phyloP scores from a whole-genome alignment of 2,888 invertebrate genomes.

The Anthophora plumipes region DNA sequence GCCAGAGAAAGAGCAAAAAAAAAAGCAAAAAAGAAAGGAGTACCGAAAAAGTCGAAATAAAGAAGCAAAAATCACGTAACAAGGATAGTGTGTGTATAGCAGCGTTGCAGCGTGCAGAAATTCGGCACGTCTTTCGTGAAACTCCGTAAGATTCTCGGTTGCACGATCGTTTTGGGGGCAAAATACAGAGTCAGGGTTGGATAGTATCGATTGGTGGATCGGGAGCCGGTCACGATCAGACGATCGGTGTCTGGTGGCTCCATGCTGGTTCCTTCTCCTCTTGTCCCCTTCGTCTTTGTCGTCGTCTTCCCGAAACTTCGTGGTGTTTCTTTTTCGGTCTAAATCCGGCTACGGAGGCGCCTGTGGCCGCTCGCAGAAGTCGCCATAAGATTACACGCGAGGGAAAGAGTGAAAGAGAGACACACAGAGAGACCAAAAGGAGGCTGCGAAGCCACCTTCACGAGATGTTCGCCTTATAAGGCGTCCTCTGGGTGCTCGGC shows the following conservation, averaged over 20 bases:
- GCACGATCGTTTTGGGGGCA: slow-evolving; percentile 35
- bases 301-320: slow-evolving; percentile 64
- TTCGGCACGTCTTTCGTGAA: slow-evolving; percentile 46
- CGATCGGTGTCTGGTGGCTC: slow-evolving; percentile 23
- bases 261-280: slow-evolving; percentile 22
- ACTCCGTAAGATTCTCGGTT: slow-evolving; percentile 14
- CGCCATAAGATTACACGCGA: slow-evolving; percentile 52
- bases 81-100: neutral
- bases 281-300: slow-evolving; percentile 41
- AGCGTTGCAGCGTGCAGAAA: slow-evolving; percentile 21
- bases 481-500: slow-evolving; percentile 74
- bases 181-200: slow-evolving; percentile 32
- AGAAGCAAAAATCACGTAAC: neutral
- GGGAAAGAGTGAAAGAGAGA: slow-evolving; percentile 45
- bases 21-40: too few relatives aligned
- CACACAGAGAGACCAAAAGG: slow-evolving; percentile 61
- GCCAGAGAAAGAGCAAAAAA: too few relatives aligned
- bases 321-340: slow-evolving; percentile 74
- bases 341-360: slow-evolving; percentile 77
- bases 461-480: slow-evolving; percentile 80
- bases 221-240: slow-evolving; percentile 58
- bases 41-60: too few relatives aligned
- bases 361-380: slow-evolving; percentile 69
- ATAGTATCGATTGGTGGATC: slow-evolving; percentile 59
- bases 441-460: slow-evolving; percentile 62